A percentile compares a stretch with the other conserved stretches of the same genome.
phyloP scores from a whole-genome alignment of 2,888 invertebrate species.

The Dyspetes luteomarginatus region DNA sequence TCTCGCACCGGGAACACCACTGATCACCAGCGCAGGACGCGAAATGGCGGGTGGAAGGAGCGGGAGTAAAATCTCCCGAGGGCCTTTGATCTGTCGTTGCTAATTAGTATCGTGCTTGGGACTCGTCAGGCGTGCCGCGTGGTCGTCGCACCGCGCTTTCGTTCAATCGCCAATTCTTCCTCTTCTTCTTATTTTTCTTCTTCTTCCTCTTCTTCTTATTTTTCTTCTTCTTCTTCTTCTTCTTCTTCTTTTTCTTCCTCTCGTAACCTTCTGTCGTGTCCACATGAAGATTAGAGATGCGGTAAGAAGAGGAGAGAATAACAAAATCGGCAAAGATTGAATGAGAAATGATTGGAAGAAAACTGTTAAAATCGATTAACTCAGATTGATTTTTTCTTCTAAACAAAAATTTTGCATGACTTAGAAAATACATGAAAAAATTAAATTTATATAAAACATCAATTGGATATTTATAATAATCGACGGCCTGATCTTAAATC shows the following conservation, averaged over 20 bases:
- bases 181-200: constrained; percentile 43
- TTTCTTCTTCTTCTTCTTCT: constrained; percentile 1
- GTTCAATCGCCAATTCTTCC: constrained; percentile 57
- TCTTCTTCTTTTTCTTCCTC: constrained; percentile 10
- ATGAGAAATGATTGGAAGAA: background rate
- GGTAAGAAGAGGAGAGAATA: constrained; percentile 58
- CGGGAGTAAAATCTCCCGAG: constrained; percentile 63
- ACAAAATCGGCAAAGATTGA: constrained; percentile 21
- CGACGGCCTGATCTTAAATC: too few species aligned
- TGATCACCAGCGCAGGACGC: background rate
- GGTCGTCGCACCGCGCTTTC: constrained; percentile 51
- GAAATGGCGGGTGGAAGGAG: constrained; percentile 19
- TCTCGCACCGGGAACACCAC: background rate
- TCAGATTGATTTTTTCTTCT: background rate
- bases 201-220: constrained; percentile 6
- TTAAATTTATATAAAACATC: too few species aligned
- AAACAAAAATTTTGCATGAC: background rate
- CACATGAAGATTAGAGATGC: constrained; percentile 34
- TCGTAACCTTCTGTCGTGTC: constrained; percentile 21
- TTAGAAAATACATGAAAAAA: too few species aligned
- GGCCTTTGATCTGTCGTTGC: constrained; percentile 69
- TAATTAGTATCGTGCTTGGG: constrained; percentile 69
- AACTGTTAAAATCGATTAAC: background rate
- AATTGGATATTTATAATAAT: too few species aligned
- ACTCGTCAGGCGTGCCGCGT: constrained; percentile 64